Evolutionary conservation across 2,797 vertebrate species (phyloP).

Genomic region (Propithecus deckenii): DNA sequence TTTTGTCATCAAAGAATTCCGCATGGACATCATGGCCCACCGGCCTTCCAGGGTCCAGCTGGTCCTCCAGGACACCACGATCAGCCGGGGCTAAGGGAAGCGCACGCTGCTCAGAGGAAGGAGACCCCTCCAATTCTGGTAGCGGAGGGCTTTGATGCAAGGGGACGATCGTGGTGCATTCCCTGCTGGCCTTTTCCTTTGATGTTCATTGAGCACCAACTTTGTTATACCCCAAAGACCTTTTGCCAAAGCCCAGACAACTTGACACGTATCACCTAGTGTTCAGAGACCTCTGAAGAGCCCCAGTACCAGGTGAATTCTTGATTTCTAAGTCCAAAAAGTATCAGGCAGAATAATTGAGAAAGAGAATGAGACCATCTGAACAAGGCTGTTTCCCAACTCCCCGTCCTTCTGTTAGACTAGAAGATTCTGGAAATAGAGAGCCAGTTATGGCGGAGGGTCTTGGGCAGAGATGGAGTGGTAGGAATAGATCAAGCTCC

Average conservation of each 20-base stretch:
- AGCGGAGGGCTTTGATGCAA: background rate
- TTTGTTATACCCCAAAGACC: background rate
- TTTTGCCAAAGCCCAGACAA: background rate
- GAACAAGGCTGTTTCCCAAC: background rate
- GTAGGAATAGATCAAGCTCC: background rate
- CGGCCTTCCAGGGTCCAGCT: background rate
- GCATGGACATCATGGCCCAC: background rate
- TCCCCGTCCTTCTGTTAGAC: background rate
- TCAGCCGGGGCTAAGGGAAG: background rate
- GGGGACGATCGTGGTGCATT: rapidly evolving
- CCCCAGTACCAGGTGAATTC: background rate
- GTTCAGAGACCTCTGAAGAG: background rate
- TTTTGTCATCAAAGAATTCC: slow-evolving; percentile 90
- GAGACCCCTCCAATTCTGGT: background rate
- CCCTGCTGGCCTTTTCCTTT: background rate
- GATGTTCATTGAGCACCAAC: background rate
- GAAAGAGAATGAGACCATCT: background rate
- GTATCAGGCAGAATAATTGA: background rate
- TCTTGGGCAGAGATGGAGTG: background rate
- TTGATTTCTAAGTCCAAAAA: background rate
- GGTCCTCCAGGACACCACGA: background rate
- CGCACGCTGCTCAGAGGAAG: background rate
- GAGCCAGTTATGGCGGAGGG: background rate
- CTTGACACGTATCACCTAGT: background rate
- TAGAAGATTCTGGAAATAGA: slow-evolving; percentile 20